Conservation (phyloP, 2,113 vertebrate species). For the Pteronura brasiliensis region DNA sequence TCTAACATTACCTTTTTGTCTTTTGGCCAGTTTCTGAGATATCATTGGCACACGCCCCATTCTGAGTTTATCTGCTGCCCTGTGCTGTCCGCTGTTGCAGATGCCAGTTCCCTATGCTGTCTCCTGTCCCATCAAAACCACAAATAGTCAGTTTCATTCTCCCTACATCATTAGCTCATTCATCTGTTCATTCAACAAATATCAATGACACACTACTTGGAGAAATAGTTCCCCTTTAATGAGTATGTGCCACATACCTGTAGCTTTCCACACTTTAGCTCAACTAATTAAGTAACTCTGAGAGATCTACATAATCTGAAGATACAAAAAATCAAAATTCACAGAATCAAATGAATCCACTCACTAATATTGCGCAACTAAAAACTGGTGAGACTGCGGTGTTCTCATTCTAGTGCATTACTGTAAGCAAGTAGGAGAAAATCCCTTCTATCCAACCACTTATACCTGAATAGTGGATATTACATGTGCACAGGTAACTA, state of each 20-base stretch:
- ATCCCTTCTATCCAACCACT: neutral
- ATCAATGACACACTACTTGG: neutral
- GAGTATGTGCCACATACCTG: neutral
- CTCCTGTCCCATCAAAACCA: neutral
- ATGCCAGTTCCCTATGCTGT: neutral
- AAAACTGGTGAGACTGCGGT: neutral
- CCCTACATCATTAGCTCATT: neutral
- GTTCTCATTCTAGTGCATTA: neutral
- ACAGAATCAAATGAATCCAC: neutral
- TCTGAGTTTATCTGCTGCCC: neutral
- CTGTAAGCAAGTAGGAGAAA: neutral
- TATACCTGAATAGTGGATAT: neutral
- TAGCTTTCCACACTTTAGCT: neutral
- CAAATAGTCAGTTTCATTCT: neutral
- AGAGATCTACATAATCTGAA: neutral
- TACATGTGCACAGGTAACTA: neutral
- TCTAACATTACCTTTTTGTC: neutral
- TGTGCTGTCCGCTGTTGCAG: neutral
- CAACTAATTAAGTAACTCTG: neutral
- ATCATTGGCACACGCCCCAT: neutral
- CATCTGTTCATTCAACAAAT: neutral
- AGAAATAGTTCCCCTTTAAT: neutral
- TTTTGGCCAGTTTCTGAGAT: neutral
- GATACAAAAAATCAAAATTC: neutral
- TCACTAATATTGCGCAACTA: neutral